Evolutionary conservation across 2,888 invertebrate species (phyloP).

Genomic region (Heliconius charithonia): DNA sequence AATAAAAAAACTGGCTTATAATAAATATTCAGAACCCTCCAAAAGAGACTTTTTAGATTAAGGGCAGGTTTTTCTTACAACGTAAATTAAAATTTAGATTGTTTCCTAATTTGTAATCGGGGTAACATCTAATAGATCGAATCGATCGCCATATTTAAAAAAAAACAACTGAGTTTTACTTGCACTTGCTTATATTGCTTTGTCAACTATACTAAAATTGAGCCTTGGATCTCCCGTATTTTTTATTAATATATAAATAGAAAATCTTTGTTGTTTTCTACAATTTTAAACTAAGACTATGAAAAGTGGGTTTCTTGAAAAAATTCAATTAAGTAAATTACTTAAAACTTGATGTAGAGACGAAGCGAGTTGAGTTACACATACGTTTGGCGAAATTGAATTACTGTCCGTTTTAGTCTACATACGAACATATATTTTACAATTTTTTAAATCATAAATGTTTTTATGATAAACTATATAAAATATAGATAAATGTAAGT

Average conservation of each 20-base stretch:
- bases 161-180: too few species aligned
- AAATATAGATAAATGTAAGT: not conserved
- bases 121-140: too few species aligned
- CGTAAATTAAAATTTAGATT: too few species aligned
- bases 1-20: too few species aligned
- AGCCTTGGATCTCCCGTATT: too few species aligned
- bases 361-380: conserved; percentile 52
- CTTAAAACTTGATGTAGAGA: conserved; percentile 52
- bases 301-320: conserved; percentile 47
- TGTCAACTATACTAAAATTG: too few species aligned
- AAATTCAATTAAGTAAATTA: conserved; percentile 59
- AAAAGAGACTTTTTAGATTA: too few species aligned
- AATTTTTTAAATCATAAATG: not conserved
- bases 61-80: too few species aligned
- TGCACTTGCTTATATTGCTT: too few species aligned
- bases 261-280: not conserved
- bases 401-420: conserved; percentile 60
- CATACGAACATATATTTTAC: conserved; percentile 48
- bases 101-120: too few species aligned
- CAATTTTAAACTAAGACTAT: not conserved
- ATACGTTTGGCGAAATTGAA: conserved; percentile 74
- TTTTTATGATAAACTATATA: not conserved
- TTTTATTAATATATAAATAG: not conserved
- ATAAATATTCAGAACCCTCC: too few species aligned
- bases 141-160: too few species aligned